phyloP scores from a whole-genome alignment of 2,797 vertebrate genomes.

The Anguilla megastoma region DNA sequence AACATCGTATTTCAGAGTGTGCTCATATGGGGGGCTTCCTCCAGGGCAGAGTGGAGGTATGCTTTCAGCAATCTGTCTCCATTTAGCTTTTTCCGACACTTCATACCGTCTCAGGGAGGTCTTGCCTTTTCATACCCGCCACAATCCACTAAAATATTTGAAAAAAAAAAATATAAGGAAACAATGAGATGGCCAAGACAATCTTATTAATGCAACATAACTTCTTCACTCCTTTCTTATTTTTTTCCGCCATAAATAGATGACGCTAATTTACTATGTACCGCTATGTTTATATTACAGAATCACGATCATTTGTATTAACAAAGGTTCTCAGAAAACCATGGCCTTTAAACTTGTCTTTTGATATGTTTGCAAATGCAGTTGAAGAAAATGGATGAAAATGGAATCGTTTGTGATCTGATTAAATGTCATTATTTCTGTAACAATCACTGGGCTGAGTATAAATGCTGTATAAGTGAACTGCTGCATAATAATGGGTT shows the following conservation, averaged over 20 bases:
- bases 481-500: not conserved
- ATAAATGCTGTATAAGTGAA: not conserved
- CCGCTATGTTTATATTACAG: not conserved
- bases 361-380: not conserved
- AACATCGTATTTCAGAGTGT: slow-evolving; percentile 31
- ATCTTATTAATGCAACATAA: not conserved
- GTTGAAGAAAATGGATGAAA: not conserved
- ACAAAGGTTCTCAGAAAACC: not conserved
- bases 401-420: not conserved
- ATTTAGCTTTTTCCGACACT: slow-evolving; percentile 37
- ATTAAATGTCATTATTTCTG: not conserved
- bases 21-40: slow-evolving; percentile 29
- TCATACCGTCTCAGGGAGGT: slow-evolving; percentile 22
- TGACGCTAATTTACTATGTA: not conserved
- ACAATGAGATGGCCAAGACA: not conserved
- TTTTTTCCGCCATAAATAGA: not conserved
- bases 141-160: not conserved
- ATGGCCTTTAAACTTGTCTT: not conserved
- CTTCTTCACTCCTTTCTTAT: not conserved
- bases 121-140: not conserved
- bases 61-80: slow-evolving; percentile 40
- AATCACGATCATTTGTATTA: not conserved
- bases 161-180: not conserved
- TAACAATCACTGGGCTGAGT: not conserved
- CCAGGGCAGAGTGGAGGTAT: slow-evolving; percentile 21